These are phyloP conservation scores for Heliconius nattereri DNA, from an alignment of 1,140 invertebrate genomes.

Conservation along the genomic window DNA sequence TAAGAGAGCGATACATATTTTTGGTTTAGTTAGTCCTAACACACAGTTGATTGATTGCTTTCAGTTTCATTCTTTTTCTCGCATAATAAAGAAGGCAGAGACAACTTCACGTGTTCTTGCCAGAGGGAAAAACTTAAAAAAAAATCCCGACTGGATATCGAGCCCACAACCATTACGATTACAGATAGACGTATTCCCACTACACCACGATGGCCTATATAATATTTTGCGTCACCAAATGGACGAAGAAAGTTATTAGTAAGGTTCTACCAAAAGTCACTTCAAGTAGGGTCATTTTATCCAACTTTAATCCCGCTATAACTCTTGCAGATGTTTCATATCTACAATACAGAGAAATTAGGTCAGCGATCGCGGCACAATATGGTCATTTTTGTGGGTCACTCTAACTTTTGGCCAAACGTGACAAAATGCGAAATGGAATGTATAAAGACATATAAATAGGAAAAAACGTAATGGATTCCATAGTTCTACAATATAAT, in stretches of 20 bases:
- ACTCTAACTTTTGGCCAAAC: conserved; percentile 4
- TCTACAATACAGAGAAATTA: conserved; percentile 34
- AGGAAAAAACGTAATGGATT: neutral
- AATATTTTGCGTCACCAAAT: neutral
- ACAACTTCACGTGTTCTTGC: too few species aligned
- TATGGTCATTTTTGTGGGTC: conserved; percentile 18
- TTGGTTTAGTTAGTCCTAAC: too few species aligned
- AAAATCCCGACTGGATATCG: too few species aligned
- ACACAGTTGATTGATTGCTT: too few species aligned
- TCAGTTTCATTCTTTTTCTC: too few species aligned
- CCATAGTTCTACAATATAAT: neutral
- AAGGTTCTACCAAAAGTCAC: neutral
- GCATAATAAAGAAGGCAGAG: too few species aligned
- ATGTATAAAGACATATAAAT: neutral
- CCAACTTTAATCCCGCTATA: conserved; percentile 37
- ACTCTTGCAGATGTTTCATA: conserved; percentile 34
- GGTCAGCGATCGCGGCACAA: conserved; percentile 14
- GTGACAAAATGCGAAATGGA: neutral
- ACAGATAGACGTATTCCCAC: too few species aligned
- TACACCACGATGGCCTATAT: too few species aligned
- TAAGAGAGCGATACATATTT: too few species aligned
- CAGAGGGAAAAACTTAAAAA: too few species aligned
- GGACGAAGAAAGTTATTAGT: neutral
- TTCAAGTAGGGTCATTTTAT: conserved; percentile 23
- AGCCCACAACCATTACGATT: too few species aligned